These are phyloP conservation scores for Platalea minor DNA, from an alignment of 2,797 vertebrate species.

Conservation along the genomic window DNA sequence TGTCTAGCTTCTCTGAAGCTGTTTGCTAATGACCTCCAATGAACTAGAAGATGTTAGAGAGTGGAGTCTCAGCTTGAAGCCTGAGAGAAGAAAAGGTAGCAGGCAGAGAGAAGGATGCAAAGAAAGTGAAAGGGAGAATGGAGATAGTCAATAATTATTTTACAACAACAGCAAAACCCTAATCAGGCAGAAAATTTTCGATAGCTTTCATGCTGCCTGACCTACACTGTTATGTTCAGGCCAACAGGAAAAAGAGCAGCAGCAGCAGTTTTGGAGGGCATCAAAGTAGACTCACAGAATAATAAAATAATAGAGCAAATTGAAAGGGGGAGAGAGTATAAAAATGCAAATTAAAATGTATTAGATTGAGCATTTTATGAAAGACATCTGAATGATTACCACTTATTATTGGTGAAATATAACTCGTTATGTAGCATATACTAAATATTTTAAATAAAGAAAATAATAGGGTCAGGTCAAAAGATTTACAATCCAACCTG, in stretches of 20 bases:
- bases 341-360: neutral
- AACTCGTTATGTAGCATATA: neutral
- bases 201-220: neutral
- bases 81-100: neutral
- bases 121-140: neutral
- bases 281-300: neutral
- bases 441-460: neutral
- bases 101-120: neutral
- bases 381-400: neutral
- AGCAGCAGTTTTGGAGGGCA: neutral
- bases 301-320: neutral
- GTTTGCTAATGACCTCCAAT: conserved; percentile 35
- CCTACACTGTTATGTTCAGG: neutral
- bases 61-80: neutral
- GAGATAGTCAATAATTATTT: neutral
- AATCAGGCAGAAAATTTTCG: neutral
- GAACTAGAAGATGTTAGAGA: conserved; percentile 22
- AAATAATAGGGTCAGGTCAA: neutral
- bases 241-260: neutral
- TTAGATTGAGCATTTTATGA: neutral
- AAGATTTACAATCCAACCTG: neutral
- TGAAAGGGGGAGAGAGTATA: neutral
- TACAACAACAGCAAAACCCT: neutral
- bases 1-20: conserved; percentile 17
- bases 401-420: neutral